These are phyloP conservation scores for Thermophis baileyi DNA, from an alignment of 2,113 vertebrate species.

Conservation along the genomic window DNA sequence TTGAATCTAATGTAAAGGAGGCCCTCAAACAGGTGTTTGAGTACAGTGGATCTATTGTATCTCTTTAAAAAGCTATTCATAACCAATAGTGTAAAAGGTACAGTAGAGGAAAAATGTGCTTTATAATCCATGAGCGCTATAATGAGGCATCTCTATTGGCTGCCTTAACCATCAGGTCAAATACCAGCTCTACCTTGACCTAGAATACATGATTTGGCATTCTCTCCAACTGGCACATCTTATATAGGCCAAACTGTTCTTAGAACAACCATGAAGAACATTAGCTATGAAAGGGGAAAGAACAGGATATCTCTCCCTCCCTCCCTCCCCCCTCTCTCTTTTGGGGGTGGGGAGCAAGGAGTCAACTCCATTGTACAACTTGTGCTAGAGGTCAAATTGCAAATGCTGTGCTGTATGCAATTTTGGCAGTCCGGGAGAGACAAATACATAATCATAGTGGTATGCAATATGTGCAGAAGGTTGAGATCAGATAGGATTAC, in stretches of 20 bases:
- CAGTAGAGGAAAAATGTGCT: background rate
- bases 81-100: background rate
- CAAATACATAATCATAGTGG: constrained; percentile 62
- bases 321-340: too few relatives aligned
- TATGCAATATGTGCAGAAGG: constrained; percentile 55
- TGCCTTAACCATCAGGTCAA: background rate
- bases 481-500: constrained; percentile 61
- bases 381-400: constrained; percentile 62
- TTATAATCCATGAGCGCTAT: background rate
- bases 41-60: background rate
- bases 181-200: background rate
- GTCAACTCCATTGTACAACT: constrained; percentile 31
- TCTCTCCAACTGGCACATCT: constrained; percentile 2
- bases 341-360: background rate
- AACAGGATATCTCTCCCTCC: too few relatives aligned
- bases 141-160: background rate
- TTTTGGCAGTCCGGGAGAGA: constrained; percentile 58
- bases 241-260: constrained; percentile 35
- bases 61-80: background rate
- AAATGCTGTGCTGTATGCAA: constrained; percentile 42
- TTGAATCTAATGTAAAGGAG: background rate
- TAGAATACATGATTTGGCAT: background rate
- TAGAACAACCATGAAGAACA: background rate
- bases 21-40: background rate
- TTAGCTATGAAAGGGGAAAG: constrained; percentile 46